Evolutionary conservation across 64 coral and sea anemone genomes (phyloP).

Genomic region (Platygyra sinensis): DNA sequence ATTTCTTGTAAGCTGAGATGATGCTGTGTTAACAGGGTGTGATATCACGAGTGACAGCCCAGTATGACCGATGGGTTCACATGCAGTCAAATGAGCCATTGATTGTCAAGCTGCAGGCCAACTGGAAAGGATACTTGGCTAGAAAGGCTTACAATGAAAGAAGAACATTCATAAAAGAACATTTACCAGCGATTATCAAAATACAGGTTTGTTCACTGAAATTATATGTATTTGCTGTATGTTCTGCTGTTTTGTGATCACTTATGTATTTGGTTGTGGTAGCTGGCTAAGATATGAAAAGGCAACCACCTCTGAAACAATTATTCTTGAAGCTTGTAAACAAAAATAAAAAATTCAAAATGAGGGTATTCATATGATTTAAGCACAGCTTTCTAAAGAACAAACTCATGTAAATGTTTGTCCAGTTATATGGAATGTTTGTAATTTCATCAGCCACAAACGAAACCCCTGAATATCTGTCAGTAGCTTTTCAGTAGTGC

Average conservation of each 20-base stretch:
- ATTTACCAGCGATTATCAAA: slow-evolving; percentile 95
- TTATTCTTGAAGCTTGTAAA: no score
- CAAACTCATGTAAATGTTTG: neutral
- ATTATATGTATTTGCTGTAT: neutral
- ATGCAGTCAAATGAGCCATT: slow-evolving; percentile 93
- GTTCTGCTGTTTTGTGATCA: no score
- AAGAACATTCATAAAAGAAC: slow-evolving; percentile 84
- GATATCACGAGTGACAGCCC: slow-evolving; percentile 72
- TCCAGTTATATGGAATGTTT: neutral
- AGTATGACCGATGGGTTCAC: slow-evolving; percentile 94
- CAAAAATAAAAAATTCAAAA: no score
- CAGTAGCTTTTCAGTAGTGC: neutral
- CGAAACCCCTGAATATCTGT: neutral
- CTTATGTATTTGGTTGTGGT: no score
- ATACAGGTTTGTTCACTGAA: slow-evolving; percentile 69
- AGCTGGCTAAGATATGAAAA: no score
- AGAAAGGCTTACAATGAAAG: slow-evolving; percentile 83
- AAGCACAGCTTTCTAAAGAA: no score
- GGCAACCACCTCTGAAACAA: no score
- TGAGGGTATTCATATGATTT: no score
- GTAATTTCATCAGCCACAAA: neutral
- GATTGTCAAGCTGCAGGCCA: slow-evolving; percentile 81
- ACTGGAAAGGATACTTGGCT: slow-evolving; percentile 93
- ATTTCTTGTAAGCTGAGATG: neutral
- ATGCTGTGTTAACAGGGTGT: slow-evolving; percentile 58